Conservation (phyloP, 2,888 invertebrate species). For the Leistus spinibarbis region DNA sequence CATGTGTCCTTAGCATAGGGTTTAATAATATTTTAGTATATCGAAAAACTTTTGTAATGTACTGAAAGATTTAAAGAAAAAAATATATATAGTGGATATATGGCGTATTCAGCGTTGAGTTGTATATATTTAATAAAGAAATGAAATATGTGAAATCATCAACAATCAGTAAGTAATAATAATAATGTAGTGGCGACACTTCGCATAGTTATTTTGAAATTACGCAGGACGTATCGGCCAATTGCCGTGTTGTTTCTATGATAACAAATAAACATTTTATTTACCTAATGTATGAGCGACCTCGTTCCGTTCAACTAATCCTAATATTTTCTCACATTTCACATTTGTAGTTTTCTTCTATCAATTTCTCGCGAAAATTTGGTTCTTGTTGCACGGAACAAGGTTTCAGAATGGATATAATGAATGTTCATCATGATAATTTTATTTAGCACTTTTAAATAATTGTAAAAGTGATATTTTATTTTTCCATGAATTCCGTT, state of each 20-base stretch:
- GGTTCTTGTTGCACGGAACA: not conserved
- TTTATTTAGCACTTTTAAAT: conserved; percentile 30
- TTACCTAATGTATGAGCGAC: not conserved
- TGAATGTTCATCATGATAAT: conserved; percentile 15
- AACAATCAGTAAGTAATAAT: conserved; percentile 8
- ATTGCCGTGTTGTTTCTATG: not conserved
- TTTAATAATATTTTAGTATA: conserved; percentile 39
- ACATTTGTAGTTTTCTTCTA: not conserved
- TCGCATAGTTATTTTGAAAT: not conserved
- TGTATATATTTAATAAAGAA: conserved; percentile 22
- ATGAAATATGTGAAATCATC: not conserved
- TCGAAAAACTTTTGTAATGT: conserved; percentile 40
- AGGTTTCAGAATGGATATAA: not conserved
- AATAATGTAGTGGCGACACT: not conserved
- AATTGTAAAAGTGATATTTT: conserved; percentile 34
- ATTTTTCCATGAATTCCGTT: conserved; percentile 32
- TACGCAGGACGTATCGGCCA: conserved; percentile 14
- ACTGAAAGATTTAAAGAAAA: conserved; percentile 18
- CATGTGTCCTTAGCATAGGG: conserved; percentile 38
- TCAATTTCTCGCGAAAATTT: not conserved
- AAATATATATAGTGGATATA: conserved; percentile 38
- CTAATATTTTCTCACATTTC: not conserved
- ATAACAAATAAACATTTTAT: not conserved
- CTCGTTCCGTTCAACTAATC: not conserved
- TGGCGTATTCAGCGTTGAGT: conserved; percentile 37